A percentile compares a stretch with the other conserved stretches of the same genome.
Evolutionary conservation across 1,140 invertebrate species (phyloP).

Genomic region (Varroa destructor): DNA sequence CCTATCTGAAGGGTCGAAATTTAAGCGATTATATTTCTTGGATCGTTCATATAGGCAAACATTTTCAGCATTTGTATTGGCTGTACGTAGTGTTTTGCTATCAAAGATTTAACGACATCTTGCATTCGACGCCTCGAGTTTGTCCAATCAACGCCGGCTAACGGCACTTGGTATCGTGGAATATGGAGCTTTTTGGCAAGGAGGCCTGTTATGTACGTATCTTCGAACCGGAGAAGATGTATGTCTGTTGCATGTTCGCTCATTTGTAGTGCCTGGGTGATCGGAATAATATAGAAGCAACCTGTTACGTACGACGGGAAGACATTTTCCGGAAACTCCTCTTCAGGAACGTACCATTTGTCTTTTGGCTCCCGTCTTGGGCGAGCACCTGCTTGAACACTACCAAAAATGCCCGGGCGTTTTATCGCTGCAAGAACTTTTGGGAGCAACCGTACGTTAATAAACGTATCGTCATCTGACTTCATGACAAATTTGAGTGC

Average conservation of each 20-base stretch:
- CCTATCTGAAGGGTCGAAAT: too few species aligned
- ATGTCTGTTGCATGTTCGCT: background rate
- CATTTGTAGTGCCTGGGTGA: background rate
- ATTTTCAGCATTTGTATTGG: background rate
- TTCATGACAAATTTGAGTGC: constrained; percentile 34
- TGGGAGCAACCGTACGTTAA: constrained; percentile 48
- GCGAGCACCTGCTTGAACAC: background rate
- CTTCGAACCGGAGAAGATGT: background rate
- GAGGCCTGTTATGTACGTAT: constrained; percentile 20
- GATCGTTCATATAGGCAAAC: constrained; percentile 14
- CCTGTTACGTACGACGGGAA: constrained; percentile 46
- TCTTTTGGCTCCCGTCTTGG: constrained; percentile 31
- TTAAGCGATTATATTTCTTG: background rate
- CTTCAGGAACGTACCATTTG: constrained; percentile 36
- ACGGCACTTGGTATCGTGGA: background rate
- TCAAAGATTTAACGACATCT: background rate
- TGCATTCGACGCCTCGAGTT: background rate
- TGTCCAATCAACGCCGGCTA: background rate
- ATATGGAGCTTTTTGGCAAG: background rate
- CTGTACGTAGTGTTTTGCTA: constrained; percentile 5
- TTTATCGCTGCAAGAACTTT: constrained; percentile 32
- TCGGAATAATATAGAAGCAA: constrained; percentile 35
- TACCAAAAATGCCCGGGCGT: constrained; percentile 19
- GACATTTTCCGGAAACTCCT: constrained; percentile 34
- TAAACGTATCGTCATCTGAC: constrained; percentile 35